phyloP scores from a whole-genome alignment of 2,888 invertebrate genomes.

The Cephus runcator region DNA sequence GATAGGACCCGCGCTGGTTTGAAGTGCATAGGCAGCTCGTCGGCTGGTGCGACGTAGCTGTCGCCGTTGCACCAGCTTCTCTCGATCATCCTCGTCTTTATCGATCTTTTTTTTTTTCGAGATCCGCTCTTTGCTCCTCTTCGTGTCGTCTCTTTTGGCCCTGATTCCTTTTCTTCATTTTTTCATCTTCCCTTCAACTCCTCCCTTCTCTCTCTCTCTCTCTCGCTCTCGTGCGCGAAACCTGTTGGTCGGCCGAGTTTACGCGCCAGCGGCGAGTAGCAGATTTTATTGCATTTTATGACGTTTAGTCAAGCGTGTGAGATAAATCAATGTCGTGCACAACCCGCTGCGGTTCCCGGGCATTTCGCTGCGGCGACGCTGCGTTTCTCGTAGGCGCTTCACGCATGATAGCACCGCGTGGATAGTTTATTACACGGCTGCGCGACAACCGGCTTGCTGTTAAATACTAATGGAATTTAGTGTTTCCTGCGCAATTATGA shows the following conservation, averaged over 20 bases:
- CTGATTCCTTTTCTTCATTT: too few relatives aligned
- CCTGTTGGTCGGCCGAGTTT: neutral
- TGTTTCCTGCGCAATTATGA: conserved; percentile 26
- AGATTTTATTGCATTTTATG: conserved; percentile 20
- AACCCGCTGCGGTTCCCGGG: neutral
- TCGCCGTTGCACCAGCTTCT: too few relatives aligned
- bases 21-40: too few relatives aligned
- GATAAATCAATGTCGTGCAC: conserved; percentile 34
- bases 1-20: too few relatives aligned
- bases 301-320: conserved; percentile 28
- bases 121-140: too few relatives aligned
- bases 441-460: conserved; percentile 3
- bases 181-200: too few relatives aligned
- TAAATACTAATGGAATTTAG: conserved; percentile 17
- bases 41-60: too few relatives aligned
- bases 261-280: conserved; percentile 2
- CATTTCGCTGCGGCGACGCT: neutral
- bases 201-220: neutral
- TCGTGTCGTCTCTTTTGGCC: too few relatives aligned
- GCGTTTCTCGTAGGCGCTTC: conserved; percentile 8
- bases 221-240: neutral
- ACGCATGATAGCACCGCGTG: conserved; percentile 6
- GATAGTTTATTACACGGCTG: neutral
- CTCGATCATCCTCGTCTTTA: too few relatives aligned
- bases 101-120: too few relatives aligned